Base-by-base conservation (phyloP, 2,888 invertebrate species). In the Drosophila mayaguana region DNA sequence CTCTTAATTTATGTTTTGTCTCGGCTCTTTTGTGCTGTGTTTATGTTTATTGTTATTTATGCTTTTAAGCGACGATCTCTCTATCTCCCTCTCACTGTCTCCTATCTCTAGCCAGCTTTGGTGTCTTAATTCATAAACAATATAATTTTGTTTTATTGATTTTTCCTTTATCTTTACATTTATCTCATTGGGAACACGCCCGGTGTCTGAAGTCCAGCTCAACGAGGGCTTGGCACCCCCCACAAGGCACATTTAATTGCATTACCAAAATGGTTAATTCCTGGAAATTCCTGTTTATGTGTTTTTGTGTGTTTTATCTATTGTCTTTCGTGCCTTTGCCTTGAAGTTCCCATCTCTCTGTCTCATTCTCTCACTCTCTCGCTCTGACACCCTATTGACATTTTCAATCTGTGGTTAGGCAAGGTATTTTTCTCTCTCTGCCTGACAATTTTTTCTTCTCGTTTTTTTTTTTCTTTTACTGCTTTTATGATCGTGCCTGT, bases 11-110 rank as follows among this genome's bases (percentile, higher is more conserved):
- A 50, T 28, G 28, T 54, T 25, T 40, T 46, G 8, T 74, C 25
- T 63, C 57, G 64, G 57, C 43, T 40, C 61, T 63, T 63, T 71
- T 67, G 61, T 45, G 45, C 16, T 46, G 66, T 25, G 59, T 43
- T 62, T 62, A 53, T 69, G 64, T 63, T 77, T 74, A 64, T 71
- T 78, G 66, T 64, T 64, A 60, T 65, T 69, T 65, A 63, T 69
- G 64, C 64, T 57, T 65, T 65, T 61, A 28, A 12, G 50, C 51
- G 36, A 4, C 36, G 5, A 4, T 40, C 42, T 1, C 14, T 40
- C 18, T 43, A 5, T 11, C 20, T 20, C 8, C 3, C 12, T 18
- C 25, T 34, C 28, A n/a, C 0, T 1, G 0, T 18, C 11, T 43
- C 42, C 12, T 18, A 4, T 38, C 16, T 38, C 16, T 38, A 38